Conservation (phyloP, 2,113 vertebrate genomes). For the Vireo altiloquus region DNA sequence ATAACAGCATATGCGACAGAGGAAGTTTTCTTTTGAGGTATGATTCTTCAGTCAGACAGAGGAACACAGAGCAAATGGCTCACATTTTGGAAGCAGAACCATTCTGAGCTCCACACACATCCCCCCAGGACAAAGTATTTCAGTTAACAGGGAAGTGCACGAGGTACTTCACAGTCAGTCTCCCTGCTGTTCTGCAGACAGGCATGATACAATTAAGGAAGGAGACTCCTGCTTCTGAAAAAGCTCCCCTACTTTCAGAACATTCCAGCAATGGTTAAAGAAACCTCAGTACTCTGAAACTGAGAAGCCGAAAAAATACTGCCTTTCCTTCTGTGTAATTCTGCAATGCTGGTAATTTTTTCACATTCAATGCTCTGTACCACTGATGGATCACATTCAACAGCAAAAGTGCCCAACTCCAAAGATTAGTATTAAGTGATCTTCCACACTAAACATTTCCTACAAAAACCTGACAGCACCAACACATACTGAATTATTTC, state of each 20-base stretch:
- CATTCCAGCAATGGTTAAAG: not conserved
- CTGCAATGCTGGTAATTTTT: not conserved
- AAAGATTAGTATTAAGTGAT: not conserved
- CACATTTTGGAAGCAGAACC: not conserved
- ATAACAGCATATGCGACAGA: not conserved
- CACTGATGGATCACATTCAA: not conserved
- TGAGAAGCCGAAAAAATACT: not conserved
- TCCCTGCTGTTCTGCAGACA: not conserved
- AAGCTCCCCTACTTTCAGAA: not conserved
- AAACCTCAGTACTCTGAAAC: not conserved
- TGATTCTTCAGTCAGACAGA: not conserved
- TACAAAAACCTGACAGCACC: not conserved
- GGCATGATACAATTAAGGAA: not conserved
- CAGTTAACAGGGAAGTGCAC: not conserved
- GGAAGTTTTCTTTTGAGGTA: not conserved
- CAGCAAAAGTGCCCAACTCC: not conserved
- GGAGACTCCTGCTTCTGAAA: not conserved
- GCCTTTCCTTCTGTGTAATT: not conserved
- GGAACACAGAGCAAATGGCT: not conserved
- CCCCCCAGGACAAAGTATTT: not conserved
- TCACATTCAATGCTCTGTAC: not conserved
- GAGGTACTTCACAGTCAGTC: not conserved
- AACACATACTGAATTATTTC: not conserved
- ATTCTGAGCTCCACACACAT: not conserved
- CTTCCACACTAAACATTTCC: not conserved